phyloP scores from a whole-genome alignment of 1,140 invertebrate species.

The Calosoma granatense region DNA sequence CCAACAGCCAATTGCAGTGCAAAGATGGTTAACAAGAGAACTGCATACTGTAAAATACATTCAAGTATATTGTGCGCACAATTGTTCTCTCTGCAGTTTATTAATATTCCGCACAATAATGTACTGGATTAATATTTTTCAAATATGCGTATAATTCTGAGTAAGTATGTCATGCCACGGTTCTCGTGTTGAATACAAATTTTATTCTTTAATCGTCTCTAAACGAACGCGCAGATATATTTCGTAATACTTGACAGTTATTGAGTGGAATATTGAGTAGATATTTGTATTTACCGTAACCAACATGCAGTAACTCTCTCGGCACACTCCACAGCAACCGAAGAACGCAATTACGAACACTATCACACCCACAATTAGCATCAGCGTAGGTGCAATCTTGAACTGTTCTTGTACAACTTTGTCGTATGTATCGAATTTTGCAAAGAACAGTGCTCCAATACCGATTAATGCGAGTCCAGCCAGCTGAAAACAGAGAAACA shows the following conservation, averaged over 20 bases:
- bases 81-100: no score
- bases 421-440: conserved; percentile 23
- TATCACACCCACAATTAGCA: conserved; percentile 68
- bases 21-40: conserved; percentile 30
- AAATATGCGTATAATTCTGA: no score
- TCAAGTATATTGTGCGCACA: no score
- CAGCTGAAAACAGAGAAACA: conserved; percentile 29
- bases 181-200: no score
- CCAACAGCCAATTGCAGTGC: conserved; percentile 33
- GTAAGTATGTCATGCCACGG: no score
- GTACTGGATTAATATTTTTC: no score
- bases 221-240: no score
- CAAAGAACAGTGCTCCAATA: conserved; percentile 29
- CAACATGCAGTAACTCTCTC: conserved; percentile 73
- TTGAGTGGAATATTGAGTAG: no score
- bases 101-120: no score
- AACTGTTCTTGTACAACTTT: conserved; percentile 22
- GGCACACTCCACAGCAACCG: conserved; percentile 77
- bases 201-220: no score
- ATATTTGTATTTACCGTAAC: conserved; percentile 49
- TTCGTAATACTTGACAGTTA: no score
- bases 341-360: conserved; percentile 76
- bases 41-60: conserved; percentile 29
- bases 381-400: conserved; percentile 53
- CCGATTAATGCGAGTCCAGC: conserved; percentile 28